Conservation (phyloP, 2,888 invertebrate genomes). For the Parasteatoda lunata region DNA sequence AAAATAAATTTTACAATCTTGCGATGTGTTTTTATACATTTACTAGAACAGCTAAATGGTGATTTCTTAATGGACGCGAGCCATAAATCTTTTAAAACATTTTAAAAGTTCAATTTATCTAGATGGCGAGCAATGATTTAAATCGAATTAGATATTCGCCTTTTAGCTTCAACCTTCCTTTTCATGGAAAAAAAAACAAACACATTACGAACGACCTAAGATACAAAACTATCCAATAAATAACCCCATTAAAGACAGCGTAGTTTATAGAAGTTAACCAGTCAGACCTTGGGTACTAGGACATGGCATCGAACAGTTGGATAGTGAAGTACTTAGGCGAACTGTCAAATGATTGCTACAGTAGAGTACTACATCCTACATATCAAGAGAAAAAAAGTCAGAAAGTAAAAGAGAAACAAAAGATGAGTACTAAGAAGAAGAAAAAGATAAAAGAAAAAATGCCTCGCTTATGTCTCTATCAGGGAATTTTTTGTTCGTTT, state of each 20-base stretch:
- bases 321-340: background rate
- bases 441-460: conserved; percentile 8
- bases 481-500: conserved; percentile 19
- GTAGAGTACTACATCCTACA: background rate
- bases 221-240: background rate
- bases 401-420: conserved; percentile 10
- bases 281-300: background rate
- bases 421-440: conserved; percentile 1
- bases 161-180: too few relatives aligned
- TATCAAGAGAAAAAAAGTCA: background rate
- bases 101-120: too few relatives aligned
- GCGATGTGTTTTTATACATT: too few relatives aligned
- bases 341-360: background rate
- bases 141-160: too few relatives aligned
- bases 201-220: too few relatives aligned
- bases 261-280: background rate
- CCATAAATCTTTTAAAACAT: too few relatives aligned
- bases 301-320: background rate
- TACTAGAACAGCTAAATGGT: too few relatives aligned
- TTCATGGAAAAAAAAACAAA: too few relatives aligned
- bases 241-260: background rate
- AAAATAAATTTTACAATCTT: too few relatives aligned
- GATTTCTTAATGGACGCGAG: too few relatives aligned
- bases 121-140: too few relatives aligned
- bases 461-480: conserved; percentile 43